Percentiles rank a stretch among this genome's conserved stretches.
Conservation (phyloP, 2,797 vertebrate genomes). For the Alca torda region DNA sequence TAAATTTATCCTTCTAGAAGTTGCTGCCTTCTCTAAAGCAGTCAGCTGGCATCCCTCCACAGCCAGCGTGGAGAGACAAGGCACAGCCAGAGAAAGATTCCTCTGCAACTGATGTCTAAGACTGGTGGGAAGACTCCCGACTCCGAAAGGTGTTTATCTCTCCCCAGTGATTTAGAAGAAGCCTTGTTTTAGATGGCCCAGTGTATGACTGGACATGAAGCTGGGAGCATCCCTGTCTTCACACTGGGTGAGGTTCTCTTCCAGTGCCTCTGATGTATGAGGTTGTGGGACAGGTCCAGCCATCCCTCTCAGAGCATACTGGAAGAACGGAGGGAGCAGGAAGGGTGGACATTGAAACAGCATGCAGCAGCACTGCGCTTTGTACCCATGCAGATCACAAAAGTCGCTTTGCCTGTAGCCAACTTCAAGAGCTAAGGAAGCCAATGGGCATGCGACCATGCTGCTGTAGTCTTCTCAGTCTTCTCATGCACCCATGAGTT, state of each 20-base stretch:
- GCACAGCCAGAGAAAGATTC: not conserved
- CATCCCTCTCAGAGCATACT: not conserved
- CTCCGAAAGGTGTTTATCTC: not conserved
- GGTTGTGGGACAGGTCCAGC: not conserved
- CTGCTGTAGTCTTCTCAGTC: not conserved
- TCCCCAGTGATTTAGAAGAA: not conserved
- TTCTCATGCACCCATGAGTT: not conserved
- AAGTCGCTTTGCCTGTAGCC: not conserved
- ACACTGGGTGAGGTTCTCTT: not conserved
- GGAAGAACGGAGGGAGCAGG: not conserved
- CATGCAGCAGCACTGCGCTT: not conserved
- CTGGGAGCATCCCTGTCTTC: not conserved
- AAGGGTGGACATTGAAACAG: not conserved
- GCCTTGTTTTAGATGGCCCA: not conserved
- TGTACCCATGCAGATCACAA: rapidly evolving
- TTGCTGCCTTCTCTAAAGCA: not conserved
- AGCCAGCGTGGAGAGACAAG: not conserved
- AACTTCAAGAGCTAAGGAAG: not conserved
- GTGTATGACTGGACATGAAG: not conserved
- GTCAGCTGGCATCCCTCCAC: not conserved
- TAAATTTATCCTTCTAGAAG: slow-evolving; percentile 1
- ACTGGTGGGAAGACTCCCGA: not conserved
- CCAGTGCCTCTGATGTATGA: not conserved
- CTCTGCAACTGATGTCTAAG: not conserved
- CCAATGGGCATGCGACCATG: not conserved